phyloP scores from a whole-genome alignment of 1,140 invertebrate species.

The Temnothorax nylanderi region DNA sequence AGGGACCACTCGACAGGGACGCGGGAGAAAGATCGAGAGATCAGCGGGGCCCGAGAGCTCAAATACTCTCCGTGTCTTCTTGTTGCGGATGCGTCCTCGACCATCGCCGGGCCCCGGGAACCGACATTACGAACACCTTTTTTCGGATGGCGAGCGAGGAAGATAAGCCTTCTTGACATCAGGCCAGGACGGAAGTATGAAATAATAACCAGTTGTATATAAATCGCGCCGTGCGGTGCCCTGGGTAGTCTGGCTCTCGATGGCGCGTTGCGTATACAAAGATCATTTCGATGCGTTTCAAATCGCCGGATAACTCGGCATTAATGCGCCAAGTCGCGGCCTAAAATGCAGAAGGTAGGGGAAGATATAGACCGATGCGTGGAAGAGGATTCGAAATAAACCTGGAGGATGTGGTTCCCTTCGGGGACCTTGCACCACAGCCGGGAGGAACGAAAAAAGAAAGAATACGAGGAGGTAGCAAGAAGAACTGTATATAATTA shows the following conservation, averaged over 20 bases:
- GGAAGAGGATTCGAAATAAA: slow-evolving; percentile 60
- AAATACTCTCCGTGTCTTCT: slow-evolving; percentile 66
- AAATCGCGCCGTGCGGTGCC: slow-evolving; percentile 71
- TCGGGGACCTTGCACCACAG: slow-evolving; percentile 51
- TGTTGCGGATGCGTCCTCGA: slow-evolving; percentile 61
- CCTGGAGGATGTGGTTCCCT: slow-evolving; percentile 47
- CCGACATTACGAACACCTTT: slow-evolving; percentile 55
- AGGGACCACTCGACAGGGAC: slow-evolving; percentile 35
- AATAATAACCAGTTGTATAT: slow-evolving; percentile 78
- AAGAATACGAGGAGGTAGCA: slow-evolving; percentile 39
- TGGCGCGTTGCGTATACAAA: slow-evolving; percentile 63
- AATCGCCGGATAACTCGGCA: slow-evolving; percentile 79
- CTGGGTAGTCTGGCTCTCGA: slow-evolving; percentile 48
- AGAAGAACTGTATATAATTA: slow-evolving; percentile 72
- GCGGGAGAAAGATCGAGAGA: slow-evolving; percentile 58
- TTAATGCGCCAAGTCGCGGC: slow-evolving; percentile 74
- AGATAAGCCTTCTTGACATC: slow-evolving; percentile 74
- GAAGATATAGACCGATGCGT: slow-evolving; percentile 20
- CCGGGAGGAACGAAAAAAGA: slow-evolving; percentile 17
- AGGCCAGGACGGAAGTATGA: slow-evolving; percentile 75
- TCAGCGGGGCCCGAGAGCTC: slow-evolving; percentile 58
- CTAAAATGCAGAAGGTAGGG: slow-evolving; percentile 49
- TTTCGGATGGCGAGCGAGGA: slow-evolving; percentile 62
- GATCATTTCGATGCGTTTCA: slow-evolving; percentile 79
- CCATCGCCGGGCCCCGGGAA: background rate